Evolutionary conservation across 2,797 vertebrate species (phyloP).

Genomic region (Gephyroberyx darwinii): DNA sequence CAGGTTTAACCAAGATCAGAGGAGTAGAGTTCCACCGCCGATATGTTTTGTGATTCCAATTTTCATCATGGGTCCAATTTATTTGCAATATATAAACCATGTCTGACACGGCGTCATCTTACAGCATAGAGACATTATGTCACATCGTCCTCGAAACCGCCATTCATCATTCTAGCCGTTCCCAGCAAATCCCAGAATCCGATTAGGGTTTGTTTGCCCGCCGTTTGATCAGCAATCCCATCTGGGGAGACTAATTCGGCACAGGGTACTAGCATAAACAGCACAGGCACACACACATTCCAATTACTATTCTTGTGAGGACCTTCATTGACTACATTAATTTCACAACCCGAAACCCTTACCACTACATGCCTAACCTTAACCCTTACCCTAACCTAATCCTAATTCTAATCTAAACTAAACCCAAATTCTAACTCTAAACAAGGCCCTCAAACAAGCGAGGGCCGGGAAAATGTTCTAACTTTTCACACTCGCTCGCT

Average conservation of each 20-base stretch:
- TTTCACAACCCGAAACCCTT: not conserved
- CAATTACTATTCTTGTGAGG: not conserved
- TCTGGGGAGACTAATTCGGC: slow-evolving; percentile 12
- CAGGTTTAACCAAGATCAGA: not conserved
- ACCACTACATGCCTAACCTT: not conserved
- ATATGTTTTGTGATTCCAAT: slow-evolving; percentile 25
- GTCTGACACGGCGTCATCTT: not conserved
- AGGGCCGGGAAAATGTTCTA: too few species aligned
- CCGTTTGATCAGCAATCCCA: slow-evolving; percentile 44
- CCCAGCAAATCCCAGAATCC: slow-evolving; percentile 49
- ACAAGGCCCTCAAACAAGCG: too few species aligned
- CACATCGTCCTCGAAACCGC: slow-evolving; percentile 18
- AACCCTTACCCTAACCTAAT: too few species aligned
- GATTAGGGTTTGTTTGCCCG: slow-evolving; percentile 59
- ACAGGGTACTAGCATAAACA: slow-evolving; percentile 16
- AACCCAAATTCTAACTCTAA: too few species aligned
- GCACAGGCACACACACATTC: not conserved
- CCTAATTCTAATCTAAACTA: too few species aligned
- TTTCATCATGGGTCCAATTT: slow-evolving; percentile 26
- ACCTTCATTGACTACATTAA: not conserved
- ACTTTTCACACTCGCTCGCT: slow-evolving; percentile 12
- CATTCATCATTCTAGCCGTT: not conserved
- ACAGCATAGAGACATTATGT: slow-evolving; percentile 26
- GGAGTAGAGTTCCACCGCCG: not conserved
- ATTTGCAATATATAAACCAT: slow-evolving; percentile 11